Base-by-base conservation (phyloP, 2,888 invertebrate genomes). In the Volucella zonaria region DNA sequence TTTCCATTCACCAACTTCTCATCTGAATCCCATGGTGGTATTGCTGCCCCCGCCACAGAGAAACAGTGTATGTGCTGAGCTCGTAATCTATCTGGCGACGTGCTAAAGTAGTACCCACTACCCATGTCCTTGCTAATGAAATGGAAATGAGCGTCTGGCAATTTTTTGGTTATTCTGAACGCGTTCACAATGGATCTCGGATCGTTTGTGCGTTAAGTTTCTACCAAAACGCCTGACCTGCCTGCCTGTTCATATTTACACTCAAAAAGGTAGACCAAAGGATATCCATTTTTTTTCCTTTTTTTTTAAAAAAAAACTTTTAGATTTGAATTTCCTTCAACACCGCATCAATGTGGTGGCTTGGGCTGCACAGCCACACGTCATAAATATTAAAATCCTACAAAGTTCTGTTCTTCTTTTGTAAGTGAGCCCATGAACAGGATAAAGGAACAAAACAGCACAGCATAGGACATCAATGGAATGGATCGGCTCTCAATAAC, bases 141-240 rank as follows among this genome's bases (percentile, higher is more conserved):
- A 85, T 85, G 85, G 81, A 85, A 85, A 85, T 85, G 81, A 85
- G 85, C 81, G 81, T 85, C 85, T 85, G 81, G 85, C 77, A 81
- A 81, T 85, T 80, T 85, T 80, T 85, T 85, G 85, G 81, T 80
- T 85, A 85, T 85, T 81, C 85, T 38, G 47, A 47, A 18, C 81
- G 81, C 81, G 85, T 85, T 62, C 76, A 85, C 85, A 85, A 76
- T 77, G 81, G 85, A 81, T 76, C 73, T 54, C 51, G 74, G 68
- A 78, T 82, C 81, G 85, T 77, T 85, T 85, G 85, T 85, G 85
- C 85, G 85, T 85, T 85, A 85, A 81, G 85, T 76, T 49, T 52
- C 71, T 61, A 62, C 62, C 67, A 40, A 67, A 68, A 54, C 82
- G 67, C 40, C 31, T 42, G 61, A 31, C 31, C 31, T 31, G 59